Evolutionary conservation across 2,113 vertebrate genomes (phyloP).

Genomic region (Glareola pratincola): DNA sequence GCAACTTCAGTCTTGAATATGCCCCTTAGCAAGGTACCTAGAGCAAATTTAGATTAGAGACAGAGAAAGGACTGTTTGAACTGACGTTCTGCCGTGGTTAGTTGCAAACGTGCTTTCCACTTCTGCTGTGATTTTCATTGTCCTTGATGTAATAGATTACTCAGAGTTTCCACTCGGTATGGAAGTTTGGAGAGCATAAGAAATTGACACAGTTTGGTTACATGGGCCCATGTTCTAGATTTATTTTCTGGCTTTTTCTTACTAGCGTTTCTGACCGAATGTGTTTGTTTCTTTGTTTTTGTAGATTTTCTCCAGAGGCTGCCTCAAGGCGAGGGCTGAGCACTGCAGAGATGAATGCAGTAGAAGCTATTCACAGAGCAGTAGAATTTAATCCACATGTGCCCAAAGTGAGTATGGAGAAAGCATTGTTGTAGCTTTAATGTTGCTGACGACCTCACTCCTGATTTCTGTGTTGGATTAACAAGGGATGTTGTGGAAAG

Average conservation of each 20-base stretch:
- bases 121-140: slow-evolving; percentile 73
- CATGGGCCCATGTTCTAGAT: slow-evolving; percentile 64
- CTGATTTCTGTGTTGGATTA: neutral
- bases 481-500: neutral
- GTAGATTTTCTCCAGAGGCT: slow-evolving; percentile 96
- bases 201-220: slow-evolving; percentile 56
- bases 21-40: slow-evolving; percentile 49
- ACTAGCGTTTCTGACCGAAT: slow-evolving; percentile 54
- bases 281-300: slow-evolving; percentile 68
- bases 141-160: slow-evolving; percentile 56
- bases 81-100: slow-evolving; percentile 36
- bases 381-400: slow-evolving; percentile 99
- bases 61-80: slow-evolving; percentile 65
- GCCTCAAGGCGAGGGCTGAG: slow-evolving; percentile 94
- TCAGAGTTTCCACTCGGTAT: slow-evolving; percentile 59
- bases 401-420: slow-evolving; percentile 89
- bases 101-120: slow-evolving; percentile 69
- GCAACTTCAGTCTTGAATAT: slow-evolving; percentile 42
- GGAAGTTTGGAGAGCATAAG: slow-evolving; percentile 60
- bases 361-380: slow-evolving; percentile 98
- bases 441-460: neutral
- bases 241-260: neutral
- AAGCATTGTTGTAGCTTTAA: neutral
- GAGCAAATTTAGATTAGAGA: slow-evolving; percentile 69
- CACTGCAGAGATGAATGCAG: slow-evolving; percentile 98